A percentile compares a stretch with the other conserved stretches of the same genome.
These are phyloP conservation scores for Platanista minor DNA, from an alignment of 2,113 vertebrate species.

Conservation along the genomic window DNA sequence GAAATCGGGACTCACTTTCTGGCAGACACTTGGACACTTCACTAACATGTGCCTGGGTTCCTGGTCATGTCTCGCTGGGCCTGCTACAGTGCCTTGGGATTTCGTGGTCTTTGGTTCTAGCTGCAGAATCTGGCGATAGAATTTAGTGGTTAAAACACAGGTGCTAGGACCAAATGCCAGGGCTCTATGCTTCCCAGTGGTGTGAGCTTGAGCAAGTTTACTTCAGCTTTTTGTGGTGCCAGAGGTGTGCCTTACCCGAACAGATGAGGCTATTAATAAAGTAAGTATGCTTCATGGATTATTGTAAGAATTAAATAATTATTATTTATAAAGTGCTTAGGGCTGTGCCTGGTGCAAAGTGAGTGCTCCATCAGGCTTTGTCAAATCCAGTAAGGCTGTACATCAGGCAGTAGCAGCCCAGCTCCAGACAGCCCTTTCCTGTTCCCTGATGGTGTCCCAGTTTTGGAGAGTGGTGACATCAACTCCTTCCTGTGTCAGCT, in stretches of 20 bases:
- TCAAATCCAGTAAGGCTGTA: neutral
- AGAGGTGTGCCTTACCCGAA: neutral
- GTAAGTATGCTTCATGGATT: neutral
- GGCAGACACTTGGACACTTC: neutral
- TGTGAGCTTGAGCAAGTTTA: neutral
- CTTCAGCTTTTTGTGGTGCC: neutral
- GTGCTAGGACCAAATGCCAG: neutral
- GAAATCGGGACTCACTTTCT: neutral
- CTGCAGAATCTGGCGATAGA: neutral
- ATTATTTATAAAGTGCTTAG: neutral
- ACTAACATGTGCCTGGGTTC: neutral
- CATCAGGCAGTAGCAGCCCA: neutral
- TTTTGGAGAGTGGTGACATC: neutral
- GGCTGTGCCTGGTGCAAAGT: neutral
- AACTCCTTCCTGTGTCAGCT: neutral
- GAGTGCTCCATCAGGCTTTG: neutral
- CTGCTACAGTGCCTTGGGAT: neutral
- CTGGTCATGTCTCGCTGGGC: neutral
- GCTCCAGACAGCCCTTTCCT: neutral
- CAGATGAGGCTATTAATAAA: neutral
- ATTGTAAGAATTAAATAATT: neutral
- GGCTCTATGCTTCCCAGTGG: neutral
- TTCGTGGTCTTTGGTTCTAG: neutral
- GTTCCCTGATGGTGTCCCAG: neutral
- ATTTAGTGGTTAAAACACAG: neutral